These are phyloP conservation scores for Dendrolimus houi DNA, from an alignment of 2,888 invertebrate species.

Conservation along the genomic window DNA sequence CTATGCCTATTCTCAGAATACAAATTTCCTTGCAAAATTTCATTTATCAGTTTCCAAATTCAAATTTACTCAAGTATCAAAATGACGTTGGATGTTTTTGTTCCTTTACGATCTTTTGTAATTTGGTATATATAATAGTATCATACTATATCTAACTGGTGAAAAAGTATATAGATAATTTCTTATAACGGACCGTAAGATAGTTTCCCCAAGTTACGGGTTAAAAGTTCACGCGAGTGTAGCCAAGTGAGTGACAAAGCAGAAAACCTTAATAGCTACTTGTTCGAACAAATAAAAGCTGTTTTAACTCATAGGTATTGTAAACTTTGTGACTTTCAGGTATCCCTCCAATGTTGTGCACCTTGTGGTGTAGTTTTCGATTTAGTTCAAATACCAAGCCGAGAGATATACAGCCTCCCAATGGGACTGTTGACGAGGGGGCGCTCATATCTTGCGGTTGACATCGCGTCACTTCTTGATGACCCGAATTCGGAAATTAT, in stretches of 20 bases:
- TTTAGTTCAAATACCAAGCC: constrained; percentile 13
- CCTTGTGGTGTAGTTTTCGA: constrained; percentile 16
- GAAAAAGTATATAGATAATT: neutral
- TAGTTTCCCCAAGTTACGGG: neutral
- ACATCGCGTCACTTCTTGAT: constrained; percentile 22
- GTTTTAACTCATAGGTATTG: neutral
- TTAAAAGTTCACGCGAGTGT: neutral
- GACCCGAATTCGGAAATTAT: constrained; percentile 11
- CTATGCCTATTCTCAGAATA: too few relatives aligned
- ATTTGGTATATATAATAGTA: too few relatives aligned
- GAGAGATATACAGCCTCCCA: constrained; percentile 21
- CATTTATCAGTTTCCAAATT: neutral
- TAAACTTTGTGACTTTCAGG: constrained; percentile 10
- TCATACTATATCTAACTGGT: too few relatives aligned
- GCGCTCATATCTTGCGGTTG: constrained; percentile 18
- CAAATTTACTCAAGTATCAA: too few relatives aligned
- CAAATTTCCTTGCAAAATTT: neutral
- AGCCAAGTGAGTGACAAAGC: neutral
- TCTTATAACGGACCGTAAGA: neutral
- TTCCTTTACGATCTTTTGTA: neutral
- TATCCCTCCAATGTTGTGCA: constrained; percentile 13
- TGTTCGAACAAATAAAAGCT: neutral
- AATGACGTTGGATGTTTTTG: neutral
- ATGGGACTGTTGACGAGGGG: constrained; percentile 16
- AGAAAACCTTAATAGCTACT: neutral